phyloP scores from a whole-genome alignment of 2,888 invertebrate genomes.

The Caradrina clavipalpis region DNA sequence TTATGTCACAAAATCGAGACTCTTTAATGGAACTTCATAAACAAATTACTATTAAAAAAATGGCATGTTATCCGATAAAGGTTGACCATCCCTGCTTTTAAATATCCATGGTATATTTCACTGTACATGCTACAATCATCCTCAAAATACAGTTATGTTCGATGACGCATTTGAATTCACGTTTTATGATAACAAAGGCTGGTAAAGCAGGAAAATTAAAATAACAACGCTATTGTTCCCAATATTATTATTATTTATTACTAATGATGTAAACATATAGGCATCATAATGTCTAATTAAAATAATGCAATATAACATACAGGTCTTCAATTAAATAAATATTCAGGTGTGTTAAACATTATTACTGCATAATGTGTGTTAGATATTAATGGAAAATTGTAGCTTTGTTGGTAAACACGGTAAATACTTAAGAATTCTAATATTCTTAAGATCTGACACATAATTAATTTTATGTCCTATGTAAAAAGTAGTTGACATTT shows the following conservation, averaged over 20 bases:
- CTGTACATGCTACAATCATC: not conserved
- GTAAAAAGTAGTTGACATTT: constrained; percentile 13
- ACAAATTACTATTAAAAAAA: too few species aligned
- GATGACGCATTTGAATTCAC: constrained; percentile 25
- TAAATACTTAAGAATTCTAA: constrained; percentile 15
- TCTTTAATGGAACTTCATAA: too few species aligned
- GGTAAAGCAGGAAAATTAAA: constrained; percentile 32
- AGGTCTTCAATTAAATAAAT: not conserved
- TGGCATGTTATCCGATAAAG: too few species aligned
- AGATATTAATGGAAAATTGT: constrained; percentile 11
- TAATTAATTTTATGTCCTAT: not conserved
- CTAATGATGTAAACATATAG: constrained; percentile 17
- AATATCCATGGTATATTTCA: too few species aligned
- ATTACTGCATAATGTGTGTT: too few species aligned
- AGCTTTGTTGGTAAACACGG: constrained; percentile 33
- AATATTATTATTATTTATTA: constrained; percentile 39
- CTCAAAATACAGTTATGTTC: not conserved
- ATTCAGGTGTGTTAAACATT: constrained; percentile 23
- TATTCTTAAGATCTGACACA: constrained; percentile 15
- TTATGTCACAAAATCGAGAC: too few species aligned
- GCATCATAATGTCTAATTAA: constrained; percentile 8
- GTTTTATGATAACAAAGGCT: constrained; percentile 9
- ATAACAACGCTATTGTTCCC: constrained; percentile 13
- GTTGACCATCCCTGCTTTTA: too few species aligned
- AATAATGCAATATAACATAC: constrained; percentile 9